Base-by-base conservation (phyloP, 2,888 invertebrate genomes). In the Cheilosia urbana region DNA sequence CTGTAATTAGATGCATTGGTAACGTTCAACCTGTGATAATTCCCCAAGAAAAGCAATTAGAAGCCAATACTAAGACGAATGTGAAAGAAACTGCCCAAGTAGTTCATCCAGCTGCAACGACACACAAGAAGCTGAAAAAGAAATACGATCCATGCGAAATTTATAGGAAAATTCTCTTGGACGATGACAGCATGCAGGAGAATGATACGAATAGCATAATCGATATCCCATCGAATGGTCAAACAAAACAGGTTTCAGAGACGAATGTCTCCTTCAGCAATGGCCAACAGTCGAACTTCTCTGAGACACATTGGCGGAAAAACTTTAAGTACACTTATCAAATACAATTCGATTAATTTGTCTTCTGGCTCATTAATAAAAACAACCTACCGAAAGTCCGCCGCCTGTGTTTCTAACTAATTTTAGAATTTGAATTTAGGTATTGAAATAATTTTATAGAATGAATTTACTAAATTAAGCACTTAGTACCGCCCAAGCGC, bases 231-330 rank as follows among this genome's bases (percentile, higher is more conserved):
- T 87, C 88, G 2, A 82, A 87, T 13, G 51, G 87, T 5, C 62
- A 83, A 34, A 34, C 76, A 11, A 65, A 84, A 53, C 30, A 68
- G 34, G 60, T 51, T 2, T 65, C 76, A 30, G 88, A 87, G 24
- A 47, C 87, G 24, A 72, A 62, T 19, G 62, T 51, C 11, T 66
- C 84, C n/a, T 81, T 66, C 0, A 15, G 15, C 34, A 87, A 73
- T 53, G 76, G 77, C 2, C 80, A 78, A 21, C 87, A 87, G 62
- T 89, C 89, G 17, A 91, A 90, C 87, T 91, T 92, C 51, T 89
- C 89, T 75, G 93, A 92, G 87, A 90, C 93, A 80, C 93, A 93
- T 87, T 94, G 93, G 93, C 91, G 93, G 51, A 92, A 93, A 87
- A 92, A 90, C 75, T 91, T 90, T 68, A 91, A 91, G 87, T 58